Evolutionary conservation across 1,140 invertebrate genomes (phyloP), one percentile per base, ranked within the genome.

Genomic region (Magallana gigas): DNA sequence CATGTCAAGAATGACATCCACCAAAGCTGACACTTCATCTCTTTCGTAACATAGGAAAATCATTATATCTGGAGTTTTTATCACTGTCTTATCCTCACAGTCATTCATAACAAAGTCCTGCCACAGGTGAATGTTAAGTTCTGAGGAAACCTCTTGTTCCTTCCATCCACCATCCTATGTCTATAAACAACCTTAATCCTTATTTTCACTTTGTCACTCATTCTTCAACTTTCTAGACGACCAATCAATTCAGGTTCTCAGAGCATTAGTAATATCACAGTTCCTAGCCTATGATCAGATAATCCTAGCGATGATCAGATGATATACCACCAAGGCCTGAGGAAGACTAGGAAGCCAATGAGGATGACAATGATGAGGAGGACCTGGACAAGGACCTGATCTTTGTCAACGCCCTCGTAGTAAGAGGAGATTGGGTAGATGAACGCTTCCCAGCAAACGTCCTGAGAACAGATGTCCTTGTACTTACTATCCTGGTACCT

Each of bases 371-470:
- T 86, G 9, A 85, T n/a, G 4, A 88, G n/a, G 11, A 88, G 85
- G 3, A 62, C 48, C 56, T 84, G 80, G 11, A 87, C 87, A 8
- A 91, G 88, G 7, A 90, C 84, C 60, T 92, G 91, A 18, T 83
- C 14, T 29, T 76, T 82, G 4, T 89, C 48, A 8, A 92, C 90
- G 0, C 84, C 90, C 11, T 68, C 57, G 14, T 90, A 91, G 8
- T 29, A 64, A 59, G 81, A 14, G 8, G 83, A 87, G 18, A 92
- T n/a, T 11, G 92, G 92, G 76, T 92, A 92, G 7, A 91, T 87
- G 64, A 92, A 86, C n/a, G 92, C 90, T 12, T 89, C 82, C 91
- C 91, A 92, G 57, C 92, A 92, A 16, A 90, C 87, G 76, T 92
- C 92, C 16, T 84, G 86, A 60, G 90, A 86, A 83, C 92, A 92